Conservation (phyloP, 2,113 vertebrate species). For the Tenrec ecaudatus region DNA sequence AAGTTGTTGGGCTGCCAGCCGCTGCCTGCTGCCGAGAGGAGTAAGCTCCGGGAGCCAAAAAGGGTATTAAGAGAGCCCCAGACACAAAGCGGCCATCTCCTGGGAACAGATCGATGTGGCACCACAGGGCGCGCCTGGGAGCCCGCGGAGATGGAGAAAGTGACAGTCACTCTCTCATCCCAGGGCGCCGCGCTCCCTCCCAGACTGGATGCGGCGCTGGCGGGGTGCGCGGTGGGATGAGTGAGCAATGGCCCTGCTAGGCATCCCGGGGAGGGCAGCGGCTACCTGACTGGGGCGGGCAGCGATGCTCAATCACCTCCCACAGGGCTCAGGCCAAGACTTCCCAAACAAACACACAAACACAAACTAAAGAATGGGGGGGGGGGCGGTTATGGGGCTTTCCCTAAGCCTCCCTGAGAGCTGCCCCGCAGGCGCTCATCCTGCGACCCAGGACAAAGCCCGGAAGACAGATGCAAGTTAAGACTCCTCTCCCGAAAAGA, state of each 20-base stretch:
- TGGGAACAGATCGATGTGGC: conserved; percentile 78
- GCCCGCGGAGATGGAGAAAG: conserved; percentile 82
- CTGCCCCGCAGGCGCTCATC: conserved; percentile 50
- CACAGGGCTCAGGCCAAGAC: conserved; percentile 72
- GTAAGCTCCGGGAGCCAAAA: conserved; percentile 76
- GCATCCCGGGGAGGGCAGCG: conserved; percentile 82
- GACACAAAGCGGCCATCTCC: conserved; percentile 83
- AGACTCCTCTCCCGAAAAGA: conserved; percentile 49
- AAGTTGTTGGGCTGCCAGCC: conserved; percentile 81
- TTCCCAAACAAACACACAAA: conserved; percentile 66
- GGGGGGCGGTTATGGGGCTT: conserved; percentile 62
- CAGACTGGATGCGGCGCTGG: conserved; percentile 84
- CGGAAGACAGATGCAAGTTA: conserved; percentile 49
- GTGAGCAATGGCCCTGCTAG: conserved; percentile 82
- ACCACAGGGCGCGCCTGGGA: conserved; percentile 70
- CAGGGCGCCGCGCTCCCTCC: conserved; percentile 81
- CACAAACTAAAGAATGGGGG: conserved; percentile 72
- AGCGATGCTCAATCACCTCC: conserved; percentile 82
- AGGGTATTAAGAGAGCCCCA: conserved; percentile 86
- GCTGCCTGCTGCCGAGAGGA: conserved; percentile 79
- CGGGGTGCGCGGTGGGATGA: conserved; percentile 79
- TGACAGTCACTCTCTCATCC: conserved; percentile 78
- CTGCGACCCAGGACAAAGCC: conserved; percentile 31
- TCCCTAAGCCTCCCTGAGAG: conserved; percentile 72
- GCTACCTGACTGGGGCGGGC: conserved; percentile 81